Conservation (phyloP, 2,888 invertebrate species). For the Hesperia comma region DNA sequence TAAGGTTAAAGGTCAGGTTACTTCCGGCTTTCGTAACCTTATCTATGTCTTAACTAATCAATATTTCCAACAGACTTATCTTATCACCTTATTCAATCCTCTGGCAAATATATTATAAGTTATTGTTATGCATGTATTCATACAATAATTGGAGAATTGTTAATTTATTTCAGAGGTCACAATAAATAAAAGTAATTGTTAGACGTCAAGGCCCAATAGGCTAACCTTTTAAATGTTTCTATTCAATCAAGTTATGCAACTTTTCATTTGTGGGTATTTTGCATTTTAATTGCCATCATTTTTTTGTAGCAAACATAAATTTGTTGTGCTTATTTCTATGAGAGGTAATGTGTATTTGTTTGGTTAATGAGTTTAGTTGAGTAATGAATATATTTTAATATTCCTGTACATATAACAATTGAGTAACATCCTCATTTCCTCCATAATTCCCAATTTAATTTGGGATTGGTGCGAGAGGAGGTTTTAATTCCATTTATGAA, state of each 20-base stretch:
- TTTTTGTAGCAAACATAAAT: neutral
- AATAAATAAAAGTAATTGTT: constrained; percentile 6
- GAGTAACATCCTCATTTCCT: too few relatives aligned
- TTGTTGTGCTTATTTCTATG: too few relatives aligned
- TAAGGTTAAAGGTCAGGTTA: neutral
- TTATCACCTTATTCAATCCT: too few relatives aligned
- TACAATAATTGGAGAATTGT: neutral
- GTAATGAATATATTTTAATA: too few relatives aligned
- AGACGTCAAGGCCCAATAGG: neutral
- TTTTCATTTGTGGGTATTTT: neutral
- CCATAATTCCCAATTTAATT: too few relatives aligned
- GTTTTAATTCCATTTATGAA: too few relatives aligned
- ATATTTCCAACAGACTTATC: neutral
- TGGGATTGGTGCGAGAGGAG: too few relatives aligned
- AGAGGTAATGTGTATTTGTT: neutral
- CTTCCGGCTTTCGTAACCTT: neutral
- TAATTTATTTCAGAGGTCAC: neutral
- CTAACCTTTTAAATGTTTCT: neutral
- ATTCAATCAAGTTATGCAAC: constrained; percentile 2
- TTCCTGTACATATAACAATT: too few relatives aligned
- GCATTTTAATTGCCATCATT: neutral
- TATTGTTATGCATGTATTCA: neutral
- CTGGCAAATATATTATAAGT: too few relatives aligned
- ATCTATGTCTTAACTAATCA: neutral
- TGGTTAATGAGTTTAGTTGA: neutral